A percentile compares a stretch with the other conserved stretches of the same genome.
phyloP scores from a whole-genome alignment of 2,113 vertebrate genomes.

The Pterocles burchelli region DNA sequence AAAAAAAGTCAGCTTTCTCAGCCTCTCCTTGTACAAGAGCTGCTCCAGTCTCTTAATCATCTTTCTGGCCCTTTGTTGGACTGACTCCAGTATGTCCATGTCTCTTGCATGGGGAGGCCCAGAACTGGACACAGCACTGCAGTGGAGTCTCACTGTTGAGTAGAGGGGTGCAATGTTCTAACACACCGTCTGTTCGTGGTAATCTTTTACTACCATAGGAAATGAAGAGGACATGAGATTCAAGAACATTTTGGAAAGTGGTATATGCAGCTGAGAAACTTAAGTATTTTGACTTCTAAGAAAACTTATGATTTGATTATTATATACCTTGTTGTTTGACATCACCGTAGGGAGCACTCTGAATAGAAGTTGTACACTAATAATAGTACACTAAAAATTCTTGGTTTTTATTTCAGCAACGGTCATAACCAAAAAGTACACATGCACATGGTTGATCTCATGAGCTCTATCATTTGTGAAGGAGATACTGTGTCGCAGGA shows the following conservation, averaged over 20 bases:
- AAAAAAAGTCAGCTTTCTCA: neutral
- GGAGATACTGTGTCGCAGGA: constrained; percentile 98
- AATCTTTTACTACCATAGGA: neutral
- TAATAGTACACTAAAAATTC: neutral
- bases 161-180: neutral
- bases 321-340: neutral
- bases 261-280: neutral
- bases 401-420: constrained; percentile 83
- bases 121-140: neutral
- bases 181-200: fast-evolving
- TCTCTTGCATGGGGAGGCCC: neutral
- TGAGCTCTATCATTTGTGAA: constrained; percentile 99
- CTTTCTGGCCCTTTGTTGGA: neutral
- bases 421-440: constrained; percentile 99
- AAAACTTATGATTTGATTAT: neutral
- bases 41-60: neutral
- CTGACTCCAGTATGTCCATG: neutral
- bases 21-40: neutral
- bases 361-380: neutral
- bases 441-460: constrained; percentile 99
- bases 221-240: neutral
- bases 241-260: neutral
- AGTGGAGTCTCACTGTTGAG: neutral
- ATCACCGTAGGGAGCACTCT: neutral
- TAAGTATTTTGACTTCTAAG: neutral